Evolutionary conservation across 2,113 vertebrate species (phyloP), one percentile per base, ranked within the genome.

Genomic region (Pogonocichla stellata): DNA sequence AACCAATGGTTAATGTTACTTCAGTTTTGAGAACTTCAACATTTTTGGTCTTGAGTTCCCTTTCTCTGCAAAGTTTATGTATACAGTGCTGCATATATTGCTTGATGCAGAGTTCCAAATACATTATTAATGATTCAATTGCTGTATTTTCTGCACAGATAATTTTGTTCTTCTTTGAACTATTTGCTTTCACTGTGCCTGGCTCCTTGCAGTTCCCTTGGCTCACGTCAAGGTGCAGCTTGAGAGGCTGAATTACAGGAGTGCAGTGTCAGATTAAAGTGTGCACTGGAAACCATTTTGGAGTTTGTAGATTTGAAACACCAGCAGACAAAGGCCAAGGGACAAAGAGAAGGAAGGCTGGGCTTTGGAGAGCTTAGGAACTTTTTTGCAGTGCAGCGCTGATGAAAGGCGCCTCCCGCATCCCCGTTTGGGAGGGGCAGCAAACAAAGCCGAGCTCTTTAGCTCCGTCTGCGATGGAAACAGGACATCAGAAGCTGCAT

Each of bases 401-500:
- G 92, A 88, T 84, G 26, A 88, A 97, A 89, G 80, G 20, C 51
- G 19, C 79, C 79, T 82, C 31, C 90, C 7, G 0, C 74, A 15
- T 42, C 74, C 64, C 80, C n/a, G 5, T 34, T 36, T 33, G 43
- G 23, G 80, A 80, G 82, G 62, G 60, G 61, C 4, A 31, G 65
- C 70, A 51, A 72, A 97, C 95, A 97, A 97, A 97, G 93, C 80
- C 6, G 0, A 69, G 84, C 92, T 94, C 94, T 82, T 93, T 89
- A 95, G 96, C 88, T 93, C 94, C 25, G 74, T 80, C 86, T 79
- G 81, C 42, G 42, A 95, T 71, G 62, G 92, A 96, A 96, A 94
- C 74, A 20, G 95, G 95, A 92, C 96, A 96, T 90, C 94, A 96
- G 96, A 97, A 92, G 90, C 38, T 15, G 43, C 92, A 88, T 96